Percentiles rank a stretch among this genome's conserved stretches.
These are phyloP conservation scores for Phycodurus eques DNA, from an alignment of 2,113 vertebrate species.

Conservation along the genomic window DNA sequence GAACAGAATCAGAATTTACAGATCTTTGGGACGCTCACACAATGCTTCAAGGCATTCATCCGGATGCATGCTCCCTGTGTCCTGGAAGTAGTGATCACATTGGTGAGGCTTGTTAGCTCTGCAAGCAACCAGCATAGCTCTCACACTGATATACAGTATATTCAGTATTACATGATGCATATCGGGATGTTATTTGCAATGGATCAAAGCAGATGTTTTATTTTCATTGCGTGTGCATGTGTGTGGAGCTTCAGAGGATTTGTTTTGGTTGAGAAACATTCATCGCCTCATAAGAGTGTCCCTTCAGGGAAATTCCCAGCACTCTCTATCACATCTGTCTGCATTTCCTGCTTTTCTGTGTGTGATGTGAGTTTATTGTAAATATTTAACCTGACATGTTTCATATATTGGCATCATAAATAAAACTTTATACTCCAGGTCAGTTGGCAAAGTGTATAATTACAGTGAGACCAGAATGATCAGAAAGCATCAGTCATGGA, in stretches of 20 bases:
- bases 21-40: background rate
- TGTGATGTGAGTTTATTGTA: conserved; percentile 72
- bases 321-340: conserved; percentile 46
- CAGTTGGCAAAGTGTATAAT: conserved; percentile 24
- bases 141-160: conserved; percentile 11
- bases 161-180: background rate
- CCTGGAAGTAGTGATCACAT: conserved; percentile 47
- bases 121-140: conserved; percentile 50
- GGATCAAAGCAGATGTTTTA: conserved; percentile 23
- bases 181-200: conserved; percentile 21
- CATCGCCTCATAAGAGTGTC: conserved; percentile 43
- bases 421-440: conserved; percentile 69
- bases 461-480: background rate
- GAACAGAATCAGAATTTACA: background rate
- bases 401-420: conserved; percentile 78
- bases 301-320: conserved; percentile 35
- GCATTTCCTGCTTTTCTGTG: conserved; percentile 63
- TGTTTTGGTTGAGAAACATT: conserved; percentile 66
- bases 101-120: conserved; percentile 39
- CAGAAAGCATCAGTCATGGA: background rate
- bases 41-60: conserved; percentile 13
- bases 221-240: background rate
- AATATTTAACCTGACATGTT: conserved; percentile 76
- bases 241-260: conserved; percentile 24
- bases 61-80: conserved; percentile 33